A percentile compares a stretch with the other conserved stretches of the same genome.
These are phyloP conservation scores for Calycopis cecrops DNA, from an alignment of 1,140 invertebrate genomes.

Conservation along the genomic window DNA sequence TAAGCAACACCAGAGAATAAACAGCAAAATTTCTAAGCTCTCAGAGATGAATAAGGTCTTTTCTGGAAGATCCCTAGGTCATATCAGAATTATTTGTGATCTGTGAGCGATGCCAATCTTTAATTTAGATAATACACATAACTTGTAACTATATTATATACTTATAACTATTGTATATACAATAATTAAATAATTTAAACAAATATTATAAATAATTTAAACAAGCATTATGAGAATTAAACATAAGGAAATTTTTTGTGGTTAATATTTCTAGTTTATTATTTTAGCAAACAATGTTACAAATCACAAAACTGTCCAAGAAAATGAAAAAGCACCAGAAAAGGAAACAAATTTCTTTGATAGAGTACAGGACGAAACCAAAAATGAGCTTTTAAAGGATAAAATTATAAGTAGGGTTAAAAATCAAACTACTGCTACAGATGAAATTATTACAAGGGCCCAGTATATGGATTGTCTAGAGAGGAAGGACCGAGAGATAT, in stretches of 20 bases:
- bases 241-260: not conserved
- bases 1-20: no score
- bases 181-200: no score
- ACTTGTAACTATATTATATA: not conserved
- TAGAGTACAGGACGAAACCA: conserved; percentile 79
- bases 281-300: conserved; percentile 33
- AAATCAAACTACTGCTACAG: conserved; percentile 56
- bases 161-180: not conserved
- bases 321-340: conserved; percentile 35
- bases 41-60: no score
- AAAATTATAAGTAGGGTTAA: conserved; percentile 76
- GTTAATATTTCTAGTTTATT: conserved; percentile 14
- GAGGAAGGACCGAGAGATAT: conserved; percentile 80
- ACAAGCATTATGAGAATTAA: no score
- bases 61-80: no score
- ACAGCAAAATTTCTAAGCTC: no score
- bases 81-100: no score
- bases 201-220: no score
- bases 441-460: conserved; percentile 74
- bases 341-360: conserved; percentile 79
- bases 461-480: conserved; percentile 80
- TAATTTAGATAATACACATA: no score
- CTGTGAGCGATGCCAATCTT: no score
- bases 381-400: conserved; percentile 79
- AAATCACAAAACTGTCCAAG: conserved; percentile 29